A percentile compares a stretch with the other conserved stretches of the same genome.
phyloP scores from a whole-genome alignment of 2,888 invertebrate genomes.

The Suillia variegata region DNA sequence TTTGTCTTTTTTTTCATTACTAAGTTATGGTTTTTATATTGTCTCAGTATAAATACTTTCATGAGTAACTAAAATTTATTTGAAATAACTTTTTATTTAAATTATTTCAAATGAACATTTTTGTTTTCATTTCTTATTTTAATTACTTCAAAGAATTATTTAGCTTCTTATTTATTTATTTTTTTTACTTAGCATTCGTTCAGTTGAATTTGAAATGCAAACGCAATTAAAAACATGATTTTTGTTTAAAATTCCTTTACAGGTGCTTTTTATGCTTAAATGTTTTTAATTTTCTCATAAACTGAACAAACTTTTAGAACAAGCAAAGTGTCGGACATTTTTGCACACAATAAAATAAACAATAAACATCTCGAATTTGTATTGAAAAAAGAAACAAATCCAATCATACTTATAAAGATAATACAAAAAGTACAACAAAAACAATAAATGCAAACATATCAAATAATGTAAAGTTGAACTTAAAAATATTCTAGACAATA shows the following conservation, averaged over 20 bases:
- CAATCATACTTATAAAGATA: neutral
- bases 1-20: neutral
- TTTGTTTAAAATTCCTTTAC: conserved; percentile 36
- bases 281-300: neutral
- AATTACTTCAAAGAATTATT: too few relatives aligned
- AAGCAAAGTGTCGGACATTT: too few relatives aligned
- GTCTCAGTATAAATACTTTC: too few relatives aligned
- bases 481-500: neutral
- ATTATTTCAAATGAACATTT: too few relatives aligned
- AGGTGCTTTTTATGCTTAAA: conserved; percentile 36
- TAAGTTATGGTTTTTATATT: neutral
- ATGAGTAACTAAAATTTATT: too few relatives aligned
- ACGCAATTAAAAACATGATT: too few relatives aligned
- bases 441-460: neutral
- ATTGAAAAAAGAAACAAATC: neutral
- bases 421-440: conserved; percentile 1
- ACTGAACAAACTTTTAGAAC: too few relatives aligned
- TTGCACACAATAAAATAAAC: too few relatives aligned
- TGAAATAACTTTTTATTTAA: too few relatives aligned
- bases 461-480: neutral
- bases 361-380: neutral
- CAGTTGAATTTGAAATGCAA: too few relatives aligned
- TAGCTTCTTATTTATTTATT: neutral
- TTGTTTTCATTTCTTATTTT: too few relatives aligned
- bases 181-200: neutral